phyloP scores from a whole-genome alignment of 1,140 invertebrate species.

The Mycetomoellerius zeteki region DNA sequence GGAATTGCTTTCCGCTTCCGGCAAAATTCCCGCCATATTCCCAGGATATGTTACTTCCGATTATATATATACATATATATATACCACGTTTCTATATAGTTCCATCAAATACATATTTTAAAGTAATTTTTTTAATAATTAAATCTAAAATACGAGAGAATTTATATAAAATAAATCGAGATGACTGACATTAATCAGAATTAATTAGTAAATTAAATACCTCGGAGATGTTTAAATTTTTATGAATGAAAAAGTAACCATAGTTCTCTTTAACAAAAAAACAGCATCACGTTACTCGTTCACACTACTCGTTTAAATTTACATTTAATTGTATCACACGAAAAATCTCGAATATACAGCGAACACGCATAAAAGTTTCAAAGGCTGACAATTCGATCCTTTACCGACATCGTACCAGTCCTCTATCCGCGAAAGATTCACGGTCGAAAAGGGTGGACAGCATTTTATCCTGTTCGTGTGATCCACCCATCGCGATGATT shows the following conservation, averaged over 20 bases:
- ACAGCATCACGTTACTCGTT: neutral
- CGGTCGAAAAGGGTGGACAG: constrained; percentile 40
- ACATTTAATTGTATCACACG: neutral
- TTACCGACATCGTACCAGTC: neutral
- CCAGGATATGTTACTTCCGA: constrained; percentile 67
- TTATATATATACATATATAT: neutral
- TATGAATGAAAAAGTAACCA: neutral
- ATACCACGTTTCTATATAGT: neutral
- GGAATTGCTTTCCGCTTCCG: constrained; percentile 77
- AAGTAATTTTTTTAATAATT: neutral
- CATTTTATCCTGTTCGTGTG: constrained; percentile 55
- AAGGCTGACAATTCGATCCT: neutral
- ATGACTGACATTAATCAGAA: neutral
- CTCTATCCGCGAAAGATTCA: constrained; percentile 50
- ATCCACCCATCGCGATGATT: constrained; percentile 68
- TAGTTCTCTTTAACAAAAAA: neutral
- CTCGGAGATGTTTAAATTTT: neutral
- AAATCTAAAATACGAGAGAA: constrained; percentile 1
- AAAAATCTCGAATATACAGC: neutral
- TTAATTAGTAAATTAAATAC: constrained; percentile 1
- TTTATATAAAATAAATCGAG: neutral
- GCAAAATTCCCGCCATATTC: constrained; percentile 77
- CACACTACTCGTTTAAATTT: neutral
- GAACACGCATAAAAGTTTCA: constrained; percentile 13
- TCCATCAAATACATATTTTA: constrained; percentile 8